These are phyloP conservation scores for Parnassius smintheus DNA, from an alignment of 2,888 invertebrate species.

Conservation along the genomic window DNA sequence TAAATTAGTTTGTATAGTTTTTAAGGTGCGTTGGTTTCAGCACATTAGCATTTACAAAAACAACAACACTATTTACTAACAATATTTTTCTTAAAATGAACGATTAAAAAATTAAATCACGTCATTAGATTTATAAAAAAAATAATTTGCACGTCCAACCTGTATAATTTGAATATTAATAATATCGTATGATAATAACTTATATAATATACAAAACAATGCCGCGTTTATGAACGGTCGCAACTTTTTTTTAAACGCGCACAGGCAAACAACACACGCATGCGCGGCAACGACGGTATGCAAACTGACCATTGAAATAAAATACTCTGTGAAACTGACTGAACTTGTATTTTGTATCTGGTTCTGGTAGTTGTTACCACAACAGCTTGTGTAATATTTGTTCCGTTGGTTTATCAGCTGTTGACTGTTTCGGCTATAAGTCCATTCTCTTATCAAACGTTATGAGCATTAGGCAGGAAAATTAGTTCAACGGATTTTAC, in stretches of 20 bases:
- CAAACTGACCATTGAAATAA: constrained; percentile 6
- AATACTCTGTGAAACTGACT: neutral
- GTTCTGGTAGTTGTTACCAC: neutral
- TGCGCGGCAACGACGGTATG: constrained; percentile 2
- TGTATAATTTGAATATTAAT: neutral
- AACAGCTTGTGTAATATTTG: neutral
- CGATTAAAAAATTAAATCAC: neutral
- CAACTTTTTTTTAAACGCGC: neutral
- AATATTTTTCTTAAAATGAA: too few relatives aligned
- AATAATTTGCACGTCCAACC: too few relatives aligned
- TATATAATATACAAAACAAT: neutral
- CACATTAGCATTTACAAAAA: too few relatives aligned
- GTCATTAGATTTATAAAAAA: neutral
- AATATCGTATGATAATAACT: neutral
- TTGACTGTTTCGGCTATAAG: constrained; percentile 10
- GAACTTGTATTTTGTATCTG: too few relatives aligned
- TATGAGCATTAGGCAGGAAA: neutral
- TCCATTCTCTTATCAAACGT: neutral
- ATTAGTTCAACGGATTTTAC: neutral
- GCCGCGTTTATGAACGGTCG: neutral
- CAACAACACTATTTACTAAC: too few relatives aligned
- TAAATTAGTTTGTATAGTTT: too few relatives aligned
- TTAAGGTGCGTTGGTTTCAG: too few relatives aligned
- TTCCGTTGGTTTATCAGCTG: constrained; percentile 12
- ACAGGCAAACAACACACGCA: constrained; percentile 4